Conservation (phyloP, 2,888 invertebrate species). For the Spilosoma lubricipeda region DNA sequence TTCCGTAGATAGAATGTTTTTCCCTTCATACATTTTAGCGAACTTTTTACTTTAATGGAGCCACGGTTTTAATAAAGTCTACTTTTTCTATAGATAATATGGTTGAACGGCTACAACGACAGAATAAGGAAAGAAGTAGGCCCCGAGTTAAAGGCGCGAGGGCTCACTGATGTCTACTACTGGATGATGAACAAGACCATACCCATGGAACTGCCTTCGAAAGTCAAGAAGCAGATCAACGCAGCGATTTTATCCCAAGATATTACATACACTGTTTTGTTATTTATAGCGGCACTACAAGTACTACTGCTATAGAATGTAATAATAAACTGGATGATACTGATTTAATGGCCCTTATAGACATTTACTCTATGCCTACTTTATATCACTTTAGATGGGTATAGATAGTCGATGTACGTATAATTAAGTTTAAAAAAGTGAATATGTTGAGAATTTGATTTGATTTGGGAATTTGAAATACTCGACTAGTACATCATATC, state of each 20-base stretch:
- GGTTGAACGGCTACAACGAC: slow-evolving; percentile 93
- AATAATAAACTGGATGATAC: not conserved
- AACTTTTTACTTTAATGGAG: not conserved
- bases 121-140: slow-evolving; percentile 91
- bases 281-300: slow-evolving; percentile 13
- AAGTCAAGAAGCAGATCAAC: slow-evolving; percentile 51
- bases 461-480: no score
- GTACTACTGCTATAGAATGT: slow-evolving; percentile 26
- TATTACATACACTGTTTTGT: slow-evolving; percentile 13
- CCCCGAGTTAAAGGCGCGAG: slow-evolving; percentile 89
- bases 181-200: slow-evolving; percentile 95
- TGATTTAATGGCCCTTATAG: not conserved
- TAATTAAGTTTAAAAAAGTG: not conserved
- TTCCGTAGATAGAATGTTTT: no score
- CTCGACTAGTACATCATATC: not conserved
- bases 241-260: slow-evolving; percentile 37
- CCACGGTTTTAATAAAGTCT: not conserved
- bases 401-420: not conserved
- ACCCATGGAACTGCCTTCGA: slow-evolving; percentile 81
- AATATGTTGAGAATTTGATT: not conserved
- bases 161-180: slow-evolving; percentile 90
- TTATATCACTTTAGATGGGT: not conserved
- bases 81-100: slow-evolving; percentile 87
- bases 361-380: not conserved
- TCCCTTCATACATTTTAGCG: no score